Evolutionary conservation across 2,888 invertebrate genomes (phyloP), one percentile per base, ranked within the genome.

Genomic region (Therioaphis trifolii): DNA sequence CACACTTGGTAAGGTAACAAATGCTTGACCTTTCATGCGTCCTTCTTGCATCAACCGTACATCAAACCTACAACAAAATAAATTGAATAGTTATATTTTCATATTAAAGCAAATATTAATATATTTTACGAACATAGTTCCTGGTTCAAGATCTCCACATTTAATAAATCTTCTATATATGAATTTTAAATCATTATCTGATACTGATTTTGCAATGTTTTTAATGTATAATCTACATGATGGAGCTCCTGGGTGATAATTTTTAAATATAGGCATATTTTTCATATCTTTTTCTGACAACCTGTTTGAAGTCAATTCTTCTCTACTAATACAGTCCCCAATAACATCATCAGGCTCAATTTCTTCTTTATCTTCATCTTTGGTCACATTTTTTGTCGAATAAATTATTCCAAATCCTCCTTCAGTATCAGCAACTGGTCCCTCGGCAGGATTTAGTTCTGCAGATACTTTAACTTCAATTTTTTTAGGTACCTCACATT

Each of bases 21-120:
- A 98, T 0, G 96, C 97, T 89, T 98, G 98, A 0, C 97, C 97
- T 89, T 97, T 98, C 97, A 98, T 97, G 87, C 96, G 91, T 0
- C 98, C 98, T 89, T 96, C 95, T 88, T 95, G 95, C 96, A 98
- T 96, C 18, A 97, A 91, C 86, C 94, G 91, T 5, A 97, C 92
- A 88, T 91, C 90, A 87, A 91, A 92, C 88, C 91, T 91, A 86
- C 46, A 88, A 91, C 27, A 14, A 68, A 90, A 18, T 29, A 46
- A 29, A 58, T 1, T 90, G 21, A 27, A 58, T n/a, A 49, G 79
- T 66, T 18, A 77, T 84, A 18, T 79, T 68, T 9, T n/a, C n/a
- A 18, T 18, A 52, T 18, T 18, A 18, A 82, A 72, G 58, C 12
- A 68, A 77, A 40, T 72, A 14, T 24, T 21, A 63, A 63, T 63